phyloP scores from a whole-genome alignment of 2,113 vertebrate species.

The Tamias sibiricus region DNA sequence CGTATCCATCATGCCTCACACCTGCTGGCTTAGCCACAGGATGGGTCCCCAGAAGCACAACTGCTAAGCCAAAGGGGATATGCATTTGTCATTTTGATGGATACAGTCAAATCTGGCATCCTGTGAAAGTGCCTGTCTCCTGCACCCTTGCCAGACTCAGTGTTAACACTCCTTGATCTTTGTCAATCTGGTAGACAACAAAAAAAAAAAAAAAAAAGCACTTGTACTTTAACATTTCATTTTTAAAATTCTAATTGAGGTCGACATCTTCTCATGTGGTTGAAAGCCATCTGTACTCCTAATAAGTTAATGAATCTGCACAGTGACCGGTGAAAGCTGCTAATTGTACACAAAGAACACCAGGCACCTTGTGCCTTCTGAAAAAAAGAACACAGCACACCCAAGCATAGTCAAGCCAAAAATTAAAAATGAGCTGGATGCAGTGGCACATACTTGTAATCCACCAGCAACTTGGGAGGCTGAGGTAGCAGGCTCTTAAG shows the following conservation, averaged over 20 bases:
- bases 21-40: background rate
- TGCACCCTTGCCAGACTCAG: background rate
- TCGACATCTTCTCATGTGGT: constrained; percentile 31
- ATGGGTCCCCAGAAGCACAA: background rate
- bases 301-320: constrained; percentile 43
- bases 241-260: constrained; percentile 39
- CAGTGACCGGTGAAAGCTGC: background rate
- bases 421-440: background rate
- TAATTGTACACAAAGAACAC: background rate
- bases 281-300: constrained; percentile 46
- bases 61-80: background rate
- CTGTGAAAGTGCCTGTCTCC: background rate
- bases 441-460: too few relatives aligned
- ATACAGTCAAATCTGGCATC: background rate
- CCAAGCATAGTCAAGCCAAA: background rate
- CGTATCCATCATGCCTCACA: background rate
- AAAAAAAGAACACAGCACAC: background rate
- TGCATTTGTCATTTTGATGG: background rate
- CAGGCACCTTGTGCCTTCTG: background rate
- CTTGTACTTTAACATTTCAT: constrained; percentile 19
- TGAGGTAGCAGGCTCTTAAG: background rate
- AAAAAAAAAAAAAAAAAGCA: background rate
- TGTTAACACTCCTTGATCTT: constrained; percentile 15
- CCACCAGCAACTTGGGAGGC: background rate
- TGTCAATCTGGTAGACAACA: constrained; percentile 10